Percentiles rank a stretch among this genome's conserved stretches.
Evolutionary conservation across 2,888 invertebrate genomes (phyloP).

Genomic region (Chloroclystis v-ata): DNA sequence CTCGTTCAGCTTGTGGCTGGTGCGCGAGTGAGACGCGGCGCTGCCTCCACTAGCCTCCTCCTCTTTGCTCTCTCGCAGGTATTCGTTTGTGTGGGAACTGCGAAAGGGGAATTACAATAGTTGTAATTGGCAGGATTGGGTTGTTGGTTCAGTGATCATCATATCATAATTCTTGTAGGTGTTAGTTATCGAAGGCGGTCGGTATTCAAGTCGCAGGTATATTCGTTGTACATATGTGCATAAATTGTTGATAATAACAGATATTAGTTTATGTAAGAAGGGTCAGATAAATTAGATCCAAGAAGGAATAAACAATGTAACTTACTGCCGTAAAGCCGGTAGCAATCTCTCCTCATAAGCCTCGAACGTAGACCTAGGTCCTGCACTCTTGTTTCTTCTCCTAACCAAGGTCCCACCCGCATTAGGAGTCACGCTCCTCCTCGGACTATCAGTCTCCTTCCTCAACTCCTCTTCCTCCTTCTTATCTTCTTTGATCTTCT

Average conservation of each 20-base stretch:
- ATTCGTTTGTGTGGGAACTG: constrained; percentile 91
- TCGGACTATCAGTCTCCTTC: constrained; percentile 66
- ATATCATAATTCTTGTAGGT: no score
- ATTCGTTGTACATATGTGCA: no score
- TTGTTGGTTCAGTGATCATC: no score
- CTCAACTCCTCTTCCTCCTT: constrained; percentile 60
- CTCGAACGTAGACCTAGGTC: constrained; percentile 85
- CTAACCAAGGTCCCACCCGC: constrained; percentile 75
- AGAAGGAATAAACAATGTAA: neutral
- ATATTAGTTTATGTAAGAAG: no score
- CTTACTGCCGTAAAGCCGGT: constrained; percentile 91
- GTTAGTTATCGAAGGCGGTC: no score
- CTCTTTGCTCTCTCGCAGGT: constrained; percentile 72
- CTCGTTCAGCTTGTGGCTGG: constrained; percentile 82
- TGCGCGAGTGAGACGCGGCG: constrained; percentile 65
- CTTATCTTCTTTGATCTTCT: constrained; percentile 42
- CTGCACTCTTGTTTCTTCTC: constrained; percentile 83
- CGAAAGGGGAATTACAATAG: neutral
- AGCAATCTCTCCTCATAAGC: constrained; percentile 92
- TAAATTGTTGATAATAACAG: no score
- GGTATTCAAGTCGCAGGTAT: no score
- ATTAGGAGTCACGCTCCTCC: constrained; percentile 68
- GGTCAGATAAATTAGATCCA: no score
- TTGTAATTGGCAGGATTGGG: neutral
- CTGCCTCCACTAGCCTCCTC: constrained; percentile 76